Evolutionary conservation across 92 coral and sea anemone genomes (phyloP), one percentile per base, ranked within the genome.

Genomic region (Muricea muricata): DNA sequence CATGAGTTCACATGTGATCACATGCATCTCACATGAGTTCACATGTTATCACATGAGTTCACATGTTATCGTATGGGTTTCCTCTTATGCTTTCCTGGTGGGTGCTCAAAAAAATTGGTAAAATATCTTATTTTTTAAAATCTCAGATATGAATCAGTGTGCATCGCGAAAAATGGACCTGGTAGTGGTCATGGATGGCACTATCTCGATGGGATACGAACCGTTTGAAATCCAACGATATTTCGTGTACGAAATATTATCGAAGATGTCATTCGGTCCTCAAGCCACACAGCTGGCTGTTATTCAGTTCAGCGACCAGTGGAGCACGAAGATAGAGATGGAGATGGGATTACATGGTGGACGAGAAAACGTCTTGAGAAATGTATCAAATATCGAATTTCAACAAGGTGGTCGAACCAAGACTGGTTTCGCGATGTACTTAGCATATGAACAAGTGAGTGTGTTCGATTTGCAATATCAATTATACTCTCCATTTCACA

Each of bases 121-220:
- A n/a, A n/a, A n/a, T n/a, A n/a, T n/a, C n/a, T n/a, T n/a, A n/a
- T n/a, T n/a, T n/a, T n/a, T n/a, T n/a, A n/a, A n/a, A n/a, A n/a
- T n/a, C 34, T 39, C 29, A 28, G 45, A 1, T 8, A 33, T 29
- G 15, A 20, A 68, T 37, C 25, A 75, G 11, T 75, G 80, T 31
- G 61, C 57, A 13, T 41, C 55, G 45, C 80, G 80, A 3, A 50
- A 75, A 75, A 47, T 48, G 65, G 80, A 75, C 20, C 40, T 75
- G 45, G 45, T 75, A 31, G 65, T 75, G 12, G 35, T 75, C 42
- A 75, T 75, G 23, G 65, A 75, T 20, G 80, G 80, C 80, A 75
- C 80, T 32, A 47, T 50, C n/a, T 47, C 80, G 46, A 8, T 75
- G 6, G 80, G 80, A 0, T 75, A 75, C 45, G 24, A 4, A 8